phyloP scores from a whole-genome alignment of 2,113 vertebrate genomes.

The Aptenodytes patagonicus region DNA sequence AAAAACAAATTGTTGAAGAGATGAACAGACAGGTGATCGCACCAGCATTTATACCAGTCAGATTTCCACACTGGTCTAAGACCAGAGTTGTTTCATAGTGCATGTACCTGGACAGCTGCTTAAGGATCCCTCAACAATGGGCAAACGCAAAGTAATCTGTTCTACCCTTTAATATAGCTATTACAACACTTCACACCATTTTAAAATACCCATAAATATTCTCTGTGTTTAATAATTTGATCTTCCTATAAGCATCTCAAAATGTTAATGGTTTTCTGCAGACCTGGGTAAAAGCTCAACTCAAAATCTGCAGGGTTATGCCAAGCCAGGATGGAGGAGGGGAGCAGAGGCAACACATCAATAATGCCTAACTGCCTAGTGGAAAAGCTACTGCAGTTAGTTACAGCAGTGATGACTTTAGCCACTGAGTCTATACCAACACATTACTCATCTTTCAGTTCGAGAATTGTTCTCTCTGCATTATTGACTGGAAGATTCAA shows the following conservation, averaged over 20 bases:
- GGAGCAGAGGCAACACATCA: background rate
- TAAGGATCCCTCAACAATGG: background rate
- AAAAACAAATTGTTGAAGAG: background rate
- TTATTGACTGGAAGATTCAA: constrained; percentile 2
- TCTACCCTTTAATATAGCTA: background rate
- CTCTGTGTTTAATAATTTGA: background rate
- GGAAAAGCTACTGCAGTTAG: background rate
- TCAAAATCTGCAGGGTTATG: background rate
- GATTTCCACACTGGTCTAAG: background rate
- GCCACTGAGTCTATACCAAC: background rate
- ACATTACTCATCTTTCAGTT: background rate
- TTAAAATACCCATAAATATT: background rate
- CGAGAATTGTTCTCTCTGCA: background rate
- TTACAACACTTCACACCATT: background rate
- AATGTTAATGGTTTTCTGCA: background rate
- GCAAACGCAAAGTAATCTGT: background rate
- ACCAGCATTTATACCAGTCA: background rate
- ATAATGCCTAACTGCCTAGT: background rate
- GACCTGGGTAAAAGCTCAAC: background rate
- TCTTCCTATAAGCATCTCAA: background rate
- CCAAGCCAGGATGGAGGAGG: background rate
- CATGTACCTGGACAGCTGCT: background rate
- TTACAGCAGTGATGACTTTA: background rate
- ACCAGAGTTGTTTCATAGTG: background rate
- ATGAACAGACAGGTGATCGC: background rate